Percentiles rank a stretch among this genome's conserved stretches.
These are phyloP conservation scores for Poeciliopsis gracilis DNA, from an alignment of 2,797 vertebrate genomes.

Conservation along the genomic window DNA sequence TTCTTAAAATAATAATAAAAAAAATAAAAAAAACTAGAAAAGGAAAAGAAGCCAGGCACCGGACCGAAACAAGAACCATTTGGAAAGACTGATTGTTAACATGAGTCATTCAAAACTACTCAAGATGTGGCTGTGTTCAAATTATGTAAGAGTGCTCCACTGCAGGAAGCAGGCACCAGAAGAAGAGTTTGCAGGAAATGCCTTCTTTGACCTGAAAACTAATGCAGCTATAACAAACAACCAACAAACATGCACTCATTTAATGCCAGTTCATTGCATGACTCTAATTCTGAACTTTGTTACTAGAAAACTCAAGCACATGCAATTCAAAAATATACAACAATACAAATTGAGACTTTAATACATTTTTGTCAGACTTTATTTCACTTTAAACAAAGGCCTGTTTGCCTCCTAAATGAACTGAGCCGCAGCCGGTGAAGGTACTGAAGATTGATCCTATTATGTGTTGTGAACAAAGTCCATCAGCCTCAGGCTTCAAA, in stretches of 20 bases:
- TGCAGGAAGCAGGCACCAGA: not conserved
- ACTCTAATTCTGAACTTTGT: not conserved
- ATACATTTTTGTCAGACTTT: conserved; percentile 18
- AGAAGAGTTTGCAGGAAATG: not conserved
- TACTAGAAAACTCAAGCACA: not conserved
- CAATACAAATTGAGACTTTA: not conserved
- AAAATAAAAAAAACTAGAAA: not conserved
- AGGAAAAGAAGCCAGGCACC: not conserved
- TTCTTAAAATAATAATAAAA: not conserved
- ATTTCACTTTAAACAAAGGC: conserved; percentile 9
- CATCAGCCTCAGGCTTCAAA: conserved; percentile 55
- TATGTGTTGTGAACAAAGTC: conserved; percentile 68
- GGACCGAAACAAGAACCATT: not conserved
- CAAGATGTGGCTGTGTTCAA: not conserved
- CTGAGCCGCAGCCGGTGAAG: conserved; percentile 38
- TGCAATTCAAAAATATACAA: not conserved
- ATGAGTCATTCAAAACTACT: not conserved
- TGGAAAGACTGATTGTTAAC: not conserved
- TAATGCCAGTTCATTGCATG: not conserved
- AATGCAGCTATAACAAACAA: not conserved
- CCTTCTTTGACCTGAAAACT: not conserved
- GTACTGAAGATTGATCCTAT: conserved; percentile 64
- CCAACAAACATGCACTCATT: not conserved
- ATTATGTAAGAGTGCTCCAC: not conserved
- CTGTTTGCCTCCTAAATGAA: conserved; percentile 23